Conservation (phyloP, 2,113 vertebrate genomes). For the Antechinus flavipes region DNA sequence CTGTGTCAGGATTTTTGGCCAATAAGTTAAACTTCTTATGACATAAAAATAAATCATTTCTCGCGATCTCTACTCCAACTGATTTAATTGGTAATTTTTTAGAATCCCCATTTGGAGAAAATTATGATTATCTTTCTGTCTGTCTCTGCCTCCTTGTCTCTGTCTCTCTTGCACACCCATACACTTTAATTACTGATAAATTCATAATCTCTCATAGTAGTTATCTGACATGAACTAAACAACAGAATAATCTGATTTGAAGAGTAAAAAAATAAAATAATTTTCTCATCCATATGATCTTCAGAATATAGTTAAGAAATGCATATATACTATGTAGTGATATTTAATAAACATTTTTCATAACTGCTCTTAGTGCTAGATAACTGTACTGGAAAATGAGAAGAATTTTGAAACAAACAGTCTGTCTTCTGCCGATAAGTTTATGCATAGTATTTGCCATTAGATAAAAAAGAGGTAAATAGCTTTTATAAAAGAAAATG, state of each 20-base stretch:
- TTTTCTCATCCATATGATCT: constrained; percentile 32
- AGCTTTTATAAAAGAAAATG: constrained; percentile 43
- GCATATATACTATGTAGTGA: constrained; percentile 55
- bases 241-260: constrained; percentile 41
- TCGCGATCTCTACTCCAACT: fast-evolving
- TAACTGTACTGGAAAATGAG: constrained; percentile 57
- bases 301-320: constrained; percentile 27
- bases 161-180: neutral
- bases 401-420: constrained; percentile 65
- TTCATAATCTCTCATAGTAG: constrained; percentile 30
- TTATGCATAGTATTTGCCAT: constrained; percentile 49
- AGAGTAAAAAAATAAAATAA: constrained; percentile 7
- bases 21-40: neutral
- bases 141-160: too few species aligned
- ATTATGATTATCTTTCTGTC: neutral
- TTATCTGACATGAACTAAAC: constrained; percentile 46
- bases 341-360: constrained; percentile 57
- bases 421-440: constrained; percentile 75
- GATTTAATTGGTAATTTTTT: constrained; percentile 35
- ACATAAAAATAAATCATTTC: neutral
- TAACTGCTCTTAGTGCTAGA: constrained; percentile 20
- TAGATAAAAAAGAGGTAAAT: constrained; percentile 55
- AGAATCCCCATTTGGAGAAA: neutral
- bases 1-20: neutral
- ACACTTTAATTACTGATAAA: neutral